Evolutionary conservation across 2,797 vertebrate genomes (phyloP).

Genomic region (Catharus ustulatus): DNA sequence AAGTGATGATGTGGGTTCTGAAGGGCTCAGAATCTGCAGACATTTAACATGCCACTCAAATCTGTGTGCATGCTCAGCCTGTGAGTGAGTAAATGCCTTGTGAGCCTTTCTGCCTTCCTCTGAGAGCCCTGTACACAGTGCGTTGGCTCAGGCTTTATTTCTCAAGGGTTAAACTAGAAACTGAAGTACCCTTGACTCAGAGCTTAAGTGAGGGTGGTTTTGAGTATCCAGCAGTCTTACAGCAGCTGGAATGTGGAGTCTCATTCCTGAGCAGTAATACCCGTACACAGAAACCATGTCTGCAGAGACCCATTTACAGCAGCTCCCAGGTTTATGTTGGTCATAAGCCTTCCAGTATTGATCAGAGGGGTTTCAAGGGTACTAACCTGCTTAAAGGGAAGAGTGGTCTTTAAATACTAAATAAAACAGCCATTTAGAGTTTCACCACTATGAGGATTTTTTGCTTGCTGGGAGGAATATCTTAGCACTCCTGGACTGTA

Average conservation of each 20-base stretch:
- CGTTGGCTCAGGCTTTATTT: neutral
- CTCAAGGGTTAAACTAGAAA: constrained; percentile 44
- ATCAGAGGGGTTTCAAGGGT: neutral
- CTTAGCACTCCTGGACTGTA: neutral
- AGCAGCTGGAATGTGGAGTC: neutral
- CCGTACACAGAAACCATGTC: rapidly evolving
- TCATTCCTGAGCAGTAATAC: neutral
- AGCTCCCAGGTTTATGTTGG: neutral
- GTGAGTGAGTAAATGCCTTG: neutral
- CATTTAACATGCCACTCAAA: neutral
- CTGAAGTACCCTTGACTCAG: constrained; percentile 28
- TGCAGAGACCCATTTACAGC: neutral
- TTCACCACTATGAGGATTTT: neutral
- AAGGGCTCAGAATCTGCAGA: neutral
- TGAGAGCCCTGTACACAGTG: rapidly evolving
- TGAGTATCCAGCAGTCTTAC: neutral
- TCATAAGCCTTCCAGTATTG: rapidly evolving
- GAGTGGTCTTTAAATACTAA: neutral
- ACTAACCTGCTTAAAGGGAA: neutral
- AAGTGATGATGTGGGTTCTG: neutral
- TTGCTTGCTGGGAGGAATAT: neutral
- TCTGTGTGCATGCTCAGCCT: neutral
- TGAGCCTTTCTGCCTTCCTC: neutral
- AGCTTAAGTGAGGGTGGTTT: constrained; percentile 25
- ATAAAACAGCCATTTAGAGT: neutral